Base-by-base conservation (phyloP, 2,888 invertebrate genomes). In the Macrosoma leucophasiata region DNA sequence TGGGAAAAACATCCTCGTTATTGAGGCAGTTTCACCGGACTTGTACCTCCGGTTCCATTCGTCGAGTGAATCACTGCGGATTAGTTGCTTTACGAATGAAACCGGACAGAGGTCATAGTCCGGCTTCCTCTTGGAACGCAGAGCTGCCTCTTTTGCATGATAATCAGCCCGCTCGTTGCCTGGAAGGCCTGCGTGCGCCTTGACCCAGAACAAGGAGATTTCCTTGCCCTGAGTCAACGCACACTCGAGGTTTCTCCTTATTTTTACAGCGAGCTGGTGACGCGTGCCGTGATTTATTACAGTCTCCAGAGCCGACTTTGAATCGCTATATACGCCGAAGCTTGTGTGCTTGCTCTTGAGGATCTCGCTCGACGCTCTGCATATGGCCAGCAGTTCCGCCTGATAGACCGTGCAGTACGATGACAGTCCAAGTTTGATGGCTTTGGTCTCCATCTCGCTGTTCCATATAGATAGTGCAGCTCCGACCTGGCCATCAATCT, bases 351-450 rank as follows among this genome's bases (percentile, higher is more conserved):
- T 17, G 17, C 7, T 6, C 7, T 17, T 6, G 17, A 7, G 4
- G 7, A 17, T 17, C 4, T 5, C 7, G 4, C 7, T 6, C 17
- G 17, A 4, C 4, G 17, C 17, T 17, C 7, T 24, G 11, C 13
- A 24, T 24, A 24, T 13, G 2, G 24, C 13, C 13, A 43, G 14
- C 2, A 47, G 25, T 28, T 50, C 46, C 1, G 46, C 45, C 26
- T 50, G 45, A 21, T 41, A 47, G n/a, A 45, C 47, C 0, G 46
- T 43, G 18, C 49, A 41, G 24, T 30, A 41, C 2, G 24, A 7
- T 9, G 33, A 7, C 18, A 45, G 31, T 4, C 8, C 20, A 1
- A 48, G 25, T 10, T 41, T 42, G 5, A 11, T 22, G 34, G 22
- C 4, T 11, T 17, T 33, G 3, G 22, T 39, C 20, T 50, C 45